Evolutionary conservation across 2,888 invertebrate species (phyloP).

Genomic region (Rhaphigaster nebulosa): DNA sequence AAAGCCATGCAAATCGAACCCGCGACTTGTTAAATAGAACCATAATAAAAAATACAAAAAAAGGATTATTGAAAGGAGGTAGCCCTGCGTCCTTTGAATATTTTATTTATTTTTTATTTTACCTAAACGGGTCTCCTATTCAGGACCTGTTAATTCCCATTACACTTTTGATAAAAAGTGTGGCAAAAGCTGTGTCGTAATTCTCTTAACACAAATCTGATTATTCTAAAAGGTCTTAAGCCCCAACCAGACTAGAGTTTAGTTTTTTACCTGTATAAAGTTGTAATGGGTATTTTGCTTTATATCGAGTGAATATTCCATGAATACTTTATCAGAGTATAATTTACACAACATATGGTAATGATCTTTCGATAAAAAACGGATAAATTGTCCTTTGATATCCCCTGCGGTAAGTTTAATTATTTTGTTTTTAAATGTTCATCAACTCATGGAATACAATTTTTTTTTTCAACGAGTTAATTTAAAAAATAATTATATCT

Average conservation of each 20-base stretch:
- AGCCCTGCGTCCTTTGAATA: not conserved
- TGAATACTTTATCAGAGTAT: not conserved
- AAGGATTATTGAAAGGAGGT: not conserved
- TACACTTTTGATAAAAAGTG: not conserved
- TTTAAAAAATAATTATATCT: not conserved
- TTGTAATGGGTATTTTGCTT: not conserved
- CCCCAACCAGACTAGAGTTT: not conserved
- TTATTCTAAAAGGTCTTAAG: constrained; percentile 22
- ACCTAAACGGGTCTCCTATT: not conserved
- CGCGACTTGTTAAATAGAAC: not conserved
- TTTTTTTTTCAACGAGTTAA: not conserved
- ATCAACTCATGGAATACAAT: not conserved
- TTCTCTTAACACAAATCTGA: not conserved
- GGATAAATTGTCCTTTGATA: not conserved
- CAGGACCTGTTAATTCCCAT: not conserved
- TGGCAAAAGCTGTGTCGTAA: not conserved
- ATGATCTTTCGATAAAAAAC: not conserved
- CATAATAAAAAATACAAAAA: not conserved
- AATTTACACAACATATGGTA: not conserved
- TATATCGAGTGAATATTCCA: not conserved
- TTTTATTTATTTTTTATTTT: not conserved
- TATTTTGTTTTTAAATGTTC: not conserved
- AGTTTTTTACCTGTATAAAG: not conserved
- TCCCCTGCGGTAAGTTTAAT: not conserved
- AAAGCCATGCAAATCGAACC: not conserved